Evolutionary conservation across 1,140 invertebrate genomes (phyloP), one percentile per base, ranked within the genome.

Genomic region (Diprion similis): DNA sequence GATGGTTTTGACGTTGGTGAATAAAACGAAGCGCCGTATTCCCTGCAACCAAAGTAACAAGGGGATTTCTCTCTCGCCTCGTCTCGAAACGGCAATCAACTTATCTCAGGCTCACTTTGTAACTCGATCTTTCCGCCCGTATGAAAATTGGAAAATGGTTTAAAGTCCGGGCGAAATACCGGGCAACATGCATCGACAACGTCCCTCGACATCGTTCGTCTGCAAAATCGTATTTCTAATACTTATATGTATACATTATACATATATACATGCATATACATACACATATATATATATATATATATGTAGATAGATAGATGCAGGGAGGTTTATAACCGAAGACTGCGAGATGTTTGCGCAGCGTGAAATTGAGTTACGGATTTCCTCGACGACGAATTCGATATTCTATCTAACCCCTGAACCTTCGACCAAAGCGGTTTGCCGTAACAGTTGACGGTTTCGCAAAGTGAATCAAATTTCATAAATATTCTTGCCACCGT

Each of bases 191-290:
- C 51, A 59, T 59, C 51, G 51, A 15, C 24, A 37, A 37, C 51
- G 69, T 65, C 66, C 67, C 68, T 24, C 46, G 66, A 64, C 46
- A 59, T 75, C 24, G 18, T 68, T 68, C 68, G 46, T 18, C 68
- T 75, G 79, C 78, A 77, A 84, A 84, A 84, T 83, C 78, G 78
- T 79, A 82, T 82, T 84, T 82, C 70, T 81, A 82, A 81, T 80
- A 74, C 80, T 82, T 76, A 73, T 75, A n/a, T n/a, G n/a, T n/a
- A n/a, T n/a, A n/a, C n/a, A n/a, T 51, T 10, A 51, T 51, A 51
- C 48, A 10, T 51, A 10, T 51, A 51, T 51, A 15, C 48, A 51
- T 15, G 10, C 48, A 51, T 51, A 10, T 10, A 10, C 48, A 51
- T 10, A 51, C 48, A 10, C 48, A 10, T 51, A 51, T 51, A 10